Percentiles rank a stretch among this genome's conserved stretches.
Conservation (phyloP, 2,797 vertebrate species). For the Phrynocephalus guinanensis region DNA sequence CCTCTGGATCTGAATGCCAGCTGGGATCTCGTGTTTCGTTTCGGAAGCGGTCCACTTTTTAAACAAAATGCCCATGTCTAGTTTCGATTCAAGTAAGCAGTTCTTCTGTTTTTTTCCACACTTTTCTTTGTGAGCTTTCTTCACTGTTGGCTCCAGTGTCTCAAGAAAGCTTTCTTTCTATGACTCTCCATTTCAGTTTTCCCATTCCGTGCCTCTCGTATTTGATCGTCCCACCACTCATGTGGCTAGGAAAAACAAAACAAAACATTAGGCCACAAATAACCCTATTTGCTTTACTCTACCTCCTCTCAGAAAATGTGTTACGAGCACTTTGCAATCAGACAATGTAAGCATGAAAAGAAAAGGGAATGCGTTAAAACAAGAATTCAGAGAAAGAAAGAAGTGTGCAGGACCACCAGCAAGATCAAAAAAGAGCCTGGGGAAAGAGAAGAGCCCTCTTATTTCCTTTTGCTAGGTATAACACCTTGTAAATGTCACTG, state of each 20-base stretch:
- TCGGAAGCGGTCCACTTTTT: no score
- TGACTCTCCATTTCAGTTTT: slow-evolving; percentile 4
- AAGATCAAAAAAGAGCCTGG: background rate
- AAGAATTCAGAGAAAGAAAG: background rate
- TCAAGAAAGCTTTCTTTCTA: background rate
- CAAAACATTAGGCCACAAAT: background rate
- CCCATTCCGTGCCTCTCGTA: background rate
- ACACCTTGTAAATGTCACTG: background rate
- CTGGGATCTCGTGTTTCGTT: no score
- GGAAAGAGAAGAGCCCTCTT: background rate
- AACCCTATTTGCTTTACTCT: background rate
- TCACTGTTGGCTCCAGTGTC: background rate
- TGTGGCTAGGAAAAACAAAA: background rate
- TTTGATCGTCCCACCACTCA: slow-evolving; percentile 12
- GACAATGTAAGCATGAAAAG: slow-evolving; percentile 4
- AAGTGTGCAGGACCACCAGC: background rate
- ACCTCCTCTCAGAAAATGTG: slow-evolving; percentile 28
- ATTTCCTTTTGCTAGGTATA: background rate
- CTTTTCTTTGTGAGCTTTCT: background rate
- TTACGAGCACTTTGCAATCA: background rate
- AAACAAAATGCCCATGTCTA: no score
- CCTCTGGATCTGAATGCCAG: no score
- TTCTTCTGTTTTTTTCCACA: background rate
- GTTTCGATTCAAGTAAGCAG: background rate
- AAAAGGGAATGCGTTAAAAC: background rate